Evolutionary conservation across 2,113 vertebrate species (phyloP), one percentile per base, ranked within the genome.

Genomic region (Dascyllus trimaculatus): DNA sequence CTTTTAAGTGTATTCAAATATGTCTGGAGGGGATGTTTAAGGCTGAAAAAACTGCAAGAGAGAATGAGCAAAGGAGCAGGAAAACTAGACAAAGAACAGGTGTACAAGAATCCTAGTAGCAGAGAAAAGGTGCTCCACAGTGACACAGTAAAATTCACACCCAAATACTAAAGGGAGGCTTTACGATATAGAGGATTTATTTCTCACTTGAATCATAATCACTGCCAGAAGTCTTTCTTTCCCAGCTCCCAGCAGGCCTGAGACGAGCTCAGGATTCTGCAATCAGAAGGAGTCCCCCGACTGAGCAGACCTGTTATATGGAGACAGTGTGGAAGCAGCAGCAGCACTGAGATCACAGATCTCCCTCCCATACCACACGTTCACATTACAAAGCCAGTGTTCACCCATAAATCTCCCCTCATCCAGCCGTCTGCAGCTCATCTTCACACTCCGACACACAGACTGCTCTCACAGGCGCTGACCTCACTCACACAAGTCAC

Each of bases 401-500:
- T 91, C 76, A 25, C 85, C 85, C 61, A 90, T 89, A 90, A 88
- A 90, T 90, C 86, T 89, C 63, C 71, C 49, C 22, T n/a, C 58
- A 60, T 87, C 54, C 74, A 60, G 46, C 84, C 92, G 94, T 92
- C 93, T 94, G 93, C 91, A 92, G 85, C 80, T 81, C 84, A 92
- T 95, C 91, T 87, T 71, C 71, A 70, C 85, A 80, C 78, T 46
- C 77, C 45, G 70, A 90, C 86, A 90, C 83, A 71, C 53, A 59
- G 74, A 40, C 82, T 51, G 38, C 61, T 86, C 77, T 84, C 74
- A 5, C 62, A 86, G 83, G 52, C 78, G 54, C 11, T 80, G 82
- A 85, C 80, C 86, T 88, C 83, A 84, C 75, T 79, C 48, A 9
- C 78, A 69, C 63, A 51, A 57, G 45, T 69, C 65, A 38, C n/a